A percentile compares a stretch with the other conserved stretches of the same genome.
These are phyloP conservation scores for Mesembrinibis cayennensis DNA, from an alignment of 2,113 vertebrate genomes.

Conservation along the genomic window DNA sequence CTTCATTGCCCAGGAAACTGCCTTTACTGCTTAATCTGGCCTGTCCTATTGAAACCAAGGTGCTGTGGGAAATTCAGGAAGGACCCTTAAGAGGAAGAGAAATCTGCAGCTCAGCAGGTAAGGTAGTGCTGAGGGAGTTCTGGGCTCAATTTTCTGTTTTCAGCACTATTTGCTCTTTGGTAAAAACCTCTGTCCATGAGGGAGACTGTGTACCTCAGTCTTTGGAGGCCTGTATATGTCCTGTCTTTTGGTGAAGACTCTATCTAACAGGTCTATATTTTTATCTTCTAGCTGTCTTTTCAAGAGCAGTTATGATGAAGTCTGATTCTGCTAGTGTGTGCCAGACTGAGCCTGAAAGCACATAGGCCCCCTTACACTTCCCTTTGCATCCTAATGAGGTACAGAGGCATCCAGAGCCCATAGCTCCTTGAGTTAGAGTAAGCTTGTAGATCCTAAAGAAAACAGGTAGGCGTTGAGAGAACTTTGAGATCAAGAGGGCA, in stretches of 20 bases:
- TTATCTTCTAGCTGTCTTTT: not conserved
- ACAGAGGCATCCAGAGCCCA: not conserved
- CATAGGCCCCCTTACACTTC: not conserved
- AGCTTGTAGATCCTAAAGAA: not conserved
- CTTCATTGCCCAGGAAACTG: not conserved
- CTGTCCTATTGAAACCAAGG: not conserved
- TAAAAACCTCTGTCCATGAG: not conserved
- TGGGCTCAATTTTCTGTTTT: not conserved
- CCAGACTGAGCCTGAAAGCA: not conserved
- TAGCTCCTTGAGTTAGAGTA: not conserved
- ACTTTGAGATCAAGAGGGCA: not conserved
- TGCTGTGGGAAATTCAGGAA: not conserved
- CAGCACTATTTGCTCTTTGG: not conserved
- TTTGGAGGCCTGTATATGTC: not conserved
- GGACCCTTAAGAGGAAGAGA: not conserved
- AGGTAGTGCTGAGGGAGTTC: not conserved
- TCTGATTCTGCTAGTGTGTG: not conserved
- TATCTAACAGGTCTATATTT: not conserved
- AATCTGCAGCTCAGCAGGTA: not conserved
- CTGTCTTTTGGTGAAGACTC: not conserved
- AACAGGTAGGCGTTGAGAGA: rapidly evolving
- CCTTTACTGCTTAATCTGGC: not conserved
- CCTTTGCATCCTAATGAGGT: not conserved
- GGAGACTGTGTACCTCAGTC: not conserved
- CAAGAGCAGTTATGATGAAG: not conserved